These are phyloP conservation scores for Pseudomyrmex pallidus DNA, from an alignment of 1,140 invertebrate species.

Conservation along the genomic window DNA sequence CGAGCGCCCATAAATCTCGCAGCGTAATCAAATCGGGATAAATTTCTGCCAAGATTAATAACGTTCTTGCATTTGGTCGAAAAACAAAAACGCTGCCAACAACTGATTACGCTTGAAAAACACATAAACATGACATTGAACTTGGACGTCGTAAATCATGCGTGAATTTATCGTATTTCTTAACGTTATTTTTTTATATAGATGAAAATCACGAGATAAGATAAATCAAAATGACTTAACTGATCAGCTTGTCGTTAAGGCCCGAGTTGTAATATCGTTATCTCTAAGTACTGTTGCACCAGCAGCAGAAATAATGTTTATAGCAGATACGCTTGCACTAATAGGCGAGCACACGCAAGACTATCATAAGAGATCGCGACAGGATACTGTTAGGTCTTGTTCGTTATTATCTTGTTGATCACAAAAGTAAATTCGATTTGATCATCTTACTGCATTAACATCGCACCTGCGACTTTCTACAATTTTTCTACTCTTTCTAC, in stretches of 20 bases:
- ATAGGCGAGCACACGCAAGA: slow-evolving; percentile 50
- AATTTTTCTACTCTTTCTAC: too few relatives aligned
- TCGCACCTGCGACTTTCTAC: slow-evolving; percentile 10
- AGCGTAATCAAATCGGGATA: slow-evolving; percentile 30
- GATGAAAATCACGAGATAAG: slow-evolving; percentile 39
- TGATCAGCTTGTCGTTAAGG: slow-evolving; percentile 41
- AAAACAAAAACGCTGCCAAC: neutral
- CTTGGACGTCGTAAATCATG: slow-evolving; percentile 6
- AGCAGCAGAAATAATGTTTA: slow-evolving; percentile 50
- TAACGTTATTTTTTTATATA: neutral
- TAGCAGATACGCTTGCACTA: slow-evolving; percentile 44
- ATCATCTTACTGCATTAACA: neutral
- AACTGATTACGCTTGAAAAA: slow-evolving; percentile 8
- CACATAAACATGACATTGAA: slow-evolving; percentile 31
- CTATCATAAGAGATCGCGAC: slow-evolving; percentile 19
- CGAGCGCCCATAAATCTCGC: slow-evolving; percentile 20
- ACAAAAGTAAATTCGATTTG: slow-evolving; percentile 22
- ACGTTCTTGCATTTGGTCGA: neutral
- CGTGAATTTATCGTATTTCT: slow-evolving; percentile 24
- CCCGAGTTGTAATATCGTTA: slow-evolving; percentile 45
- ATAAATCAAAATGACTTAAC: slow-evolving; percentile 54
- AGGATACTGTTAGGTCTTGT: slow-evolving; percentile 31
- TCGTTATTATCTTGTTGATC: slow-evolving; percentile 39
- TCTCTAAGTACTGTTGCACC: slow-evolving; percentile 24
- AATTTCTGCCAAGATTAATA: slow-evolving; percentile 38